Base-by-base conservation (phyloP, 1,140 invertebrate genomes). In the Scaptomyza pallida region DNA sequence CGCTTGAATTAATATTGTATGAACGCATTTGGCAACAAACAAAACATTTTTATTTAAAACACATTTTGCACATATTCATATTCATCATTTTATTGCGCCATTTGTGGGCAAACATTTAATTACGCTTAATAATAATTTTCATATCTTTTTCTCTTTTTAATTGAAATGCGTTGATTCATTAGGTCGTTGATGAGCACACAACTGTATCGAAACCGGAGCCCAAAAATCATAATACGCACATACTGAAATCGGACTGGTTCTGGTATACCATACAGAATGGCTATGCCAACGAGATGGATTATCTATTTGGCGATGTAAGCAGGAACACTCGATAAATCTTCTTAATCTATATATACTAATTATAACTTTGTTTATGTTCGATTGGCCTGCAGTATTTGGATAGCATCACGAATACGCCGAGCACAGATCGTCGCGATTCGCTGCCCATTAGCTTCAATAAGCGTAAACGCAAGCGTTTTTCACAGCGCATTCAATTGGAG, bases 161-260 rank as follows among this genome's bases (percentile, higher is more conserved):
- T 65, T 35, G 17, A 23, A n/a, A 13, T 56, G 21, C n/a, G 21
- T 13, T 16, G 47, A n/a, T 41, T 12, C 33, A 54, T 54, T 90
- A 97, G 96, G 96, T 96, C 48, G 95, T 97, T 17, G 96, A 97
- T 81, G 95, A 96, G 86, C 95, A 95, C 65, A 94, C 94, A 65
- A 94, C 95, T 9, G 93, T 93, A 69, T 91, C 93, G 54, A 92
- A 95, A 71, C 95, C 95, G 44, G 94, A 95, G 69, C 93, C 94
- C 62, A 92, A 85, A 51, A 91, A 89, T 54, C 71, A 83, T 37
- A 73, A 93, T 68, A 94, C 95, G 13, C 94, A 95, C 80, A 93
- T 97, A 44, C 95, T 98, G 35, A 97, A 96, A 92, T 96, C 95
- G 15, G 97, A 99, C 92, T 99, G 98, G 98, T 99, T 99, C 92